Conservation (phyloP, 2,113 vertebrate species). For the Microtus pennsylvanicus region DNA sequence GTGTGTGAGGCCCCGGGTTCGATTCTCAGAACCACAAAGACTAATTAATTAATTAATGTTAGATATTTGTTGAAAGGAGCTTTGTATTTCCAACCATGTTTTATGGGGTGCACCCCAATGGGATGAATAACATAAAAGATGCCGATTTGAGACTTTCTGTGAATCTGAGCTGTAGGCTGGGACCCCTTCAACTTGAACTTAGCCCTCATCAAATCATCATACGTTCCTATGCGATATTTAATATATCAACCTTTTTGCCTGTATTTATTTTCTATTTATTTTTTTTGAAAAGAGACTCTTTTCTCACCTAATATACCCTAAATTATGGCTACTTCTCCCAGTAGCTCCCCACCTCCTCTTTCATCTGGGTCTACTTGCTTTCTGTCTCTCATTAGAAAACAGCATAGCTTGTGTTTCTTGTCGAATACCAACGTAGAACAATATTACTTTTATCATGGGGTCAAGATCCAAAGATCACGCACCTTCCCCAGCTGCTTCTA, state of each 20-base stretch:
- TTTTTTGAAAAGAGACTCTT: not conserved
- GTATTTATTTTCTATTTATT: not conserved
- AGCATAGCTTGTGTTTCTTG: not conserved
- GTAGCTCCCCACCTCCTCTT: too few species aligned
- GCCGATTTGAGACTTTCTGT: too few species aligned
- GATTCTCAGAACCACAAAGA: not conserved
- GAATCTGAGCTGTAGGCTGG: not conserved
- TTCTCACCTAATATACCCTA: not conserved
- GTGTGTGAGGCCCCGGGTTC: not conserved
- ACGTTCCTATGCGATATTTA: not conserved
- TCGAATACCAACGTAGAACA: not conserved
- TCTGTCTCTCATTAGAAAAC: not conserved
- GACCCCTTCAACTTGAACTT: not conserved
- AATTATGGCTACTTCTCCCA: not conserved
- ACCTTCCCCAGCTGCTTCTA: not conserved
- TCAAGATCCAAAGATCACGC: not conserved
- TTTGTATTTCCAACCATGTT: not conserved
- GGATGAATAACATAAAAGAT: rapidly evolving
- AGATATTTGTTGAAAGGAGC: not conserved
- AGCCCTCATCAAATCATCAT: not conserved
- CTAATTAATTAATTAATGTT: not conserved
- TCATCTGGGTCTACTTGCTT: not conserved
- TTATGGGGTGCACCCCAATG: rapidly evolving
- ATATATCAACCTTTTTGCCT: not conserved
- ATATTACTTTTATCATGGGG: not conserved